phyloP scores from a whole-genome alignment of 2,113 vertebrate genomes.

The Cynoglossus semilaevis region DNA sequence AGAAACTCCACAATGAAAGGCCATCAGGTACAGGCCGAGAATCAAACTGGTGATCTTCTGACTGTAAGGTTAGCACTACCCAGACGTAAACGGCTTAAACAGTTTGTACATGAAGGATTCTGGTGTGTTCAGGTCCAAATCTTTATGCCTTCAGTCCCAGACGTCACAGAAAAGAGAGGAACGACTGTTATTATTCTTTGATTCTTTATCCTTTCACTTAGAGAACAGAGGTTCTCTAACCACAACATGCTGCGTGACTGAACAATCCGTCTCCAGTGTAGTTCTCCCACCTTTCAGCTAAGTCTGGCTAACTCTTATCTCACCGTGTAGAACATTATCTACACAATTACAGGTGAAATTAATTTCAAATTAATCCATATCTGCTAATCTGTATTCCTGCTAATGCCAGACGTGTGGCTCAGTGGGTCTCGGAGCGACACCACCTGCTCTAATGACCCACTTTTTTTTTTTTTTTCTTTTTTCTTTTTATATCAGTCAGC shows the following conservation, averaged over 20 bases:
- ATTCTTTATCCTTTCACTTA: no score
- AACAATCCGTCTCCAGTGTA: not conserved
- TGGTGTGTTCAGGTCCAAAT: no score
- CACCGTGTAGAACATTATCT: not conserved
- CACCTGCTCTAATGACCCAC: conserved; percentile 70
- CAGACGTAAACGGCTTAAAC: no score
- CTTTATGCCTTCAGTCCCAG: no score
- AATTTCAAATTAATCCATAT: conserved; percentile 14
- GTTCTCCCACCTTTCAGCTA: not conserved
- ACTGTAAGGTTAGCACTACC: no score
- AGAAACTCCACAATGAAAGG: no score
- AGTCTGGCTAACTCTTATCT: not conserved
- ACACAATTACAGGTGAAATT: not conserved
- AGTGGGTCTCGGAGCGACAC: conserved; percentile 58
- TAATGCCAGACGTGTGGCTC: conserved; percentile 72
- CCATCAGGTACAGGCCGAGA: no score
- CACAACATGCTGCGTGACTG: not conserved
- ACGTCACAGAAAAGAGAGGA: no score
- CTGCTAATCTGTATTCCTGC: conserved; percentile 40
- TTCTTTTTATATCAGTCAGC: conserved; percentile 49
- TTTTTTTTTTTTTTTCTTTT: conserved; percentile 46
- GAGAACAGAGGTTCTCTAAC: not conserved
- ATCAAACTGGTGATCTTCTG: no score
- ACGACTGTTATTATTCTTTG: no score
- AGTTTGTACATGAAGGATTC: no score